Evolutionary conservation across 2,113 vertebrate genomes (phyloP), one percentile per base, ranked within the genome.

Genomic region (Seriola rivoliana): DNA sequence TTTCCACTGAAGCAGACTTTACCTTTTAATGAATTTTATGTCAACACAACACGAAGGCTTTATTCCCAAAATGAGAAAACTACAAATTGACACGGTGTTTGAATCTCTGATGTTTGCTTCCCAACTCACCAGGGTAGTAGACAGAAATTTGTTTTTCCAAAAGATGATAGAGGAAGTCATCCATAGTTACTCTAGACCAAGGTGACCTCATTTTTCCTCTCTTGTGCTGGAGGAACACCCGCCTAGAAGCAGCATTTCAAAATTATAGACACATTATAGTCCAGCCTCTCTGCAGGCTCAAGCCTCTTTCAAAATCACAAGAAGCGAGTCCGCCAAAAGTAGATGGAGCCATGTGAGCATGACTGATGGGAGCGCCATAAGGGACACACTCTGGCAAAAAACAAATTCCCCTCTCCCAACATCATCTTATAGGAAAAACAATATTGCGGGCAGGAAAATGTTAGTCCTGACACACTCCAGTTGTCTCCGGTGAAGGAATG

Each of bases 301-400:
- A 25, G 46, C 46, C 17, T 79, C 42, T 88, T 86, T 87, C 38
- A 79, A 78, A 80, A 74, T 84, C 68, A 81, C 62, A 88, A 73
- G 32, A 74, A 77, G 77, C 60, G 74, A 44, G 36, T 54, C 67
- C 9, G 12, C 67, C 71, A 82, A 80, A 91, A 63, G 85, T 84
- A 83, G 84, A 80, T 67, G 84, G 66, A 91, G 74, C 58, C 62
- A 66, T 57, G 48, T 54, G 57, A 91, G 82, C 38, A 25, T 74
- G 82, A 90, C 88, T 80, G 82, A 90, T 84, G 77, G 62, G 60
- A 77, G 83, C 29, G 6, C 71, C 71, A 82, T 80, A 44, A 85
- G 85, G 44, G 50, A 19, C 12, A 66, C 69, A 73, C 57, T 64
- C 25, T 54, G 52, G 12, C 29, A 79, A 65, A 75, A 74, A 77